Conservation (phyloP, 2,888 invertebrate genomes). For the Xanthorhoe spadicearia region DNA sequence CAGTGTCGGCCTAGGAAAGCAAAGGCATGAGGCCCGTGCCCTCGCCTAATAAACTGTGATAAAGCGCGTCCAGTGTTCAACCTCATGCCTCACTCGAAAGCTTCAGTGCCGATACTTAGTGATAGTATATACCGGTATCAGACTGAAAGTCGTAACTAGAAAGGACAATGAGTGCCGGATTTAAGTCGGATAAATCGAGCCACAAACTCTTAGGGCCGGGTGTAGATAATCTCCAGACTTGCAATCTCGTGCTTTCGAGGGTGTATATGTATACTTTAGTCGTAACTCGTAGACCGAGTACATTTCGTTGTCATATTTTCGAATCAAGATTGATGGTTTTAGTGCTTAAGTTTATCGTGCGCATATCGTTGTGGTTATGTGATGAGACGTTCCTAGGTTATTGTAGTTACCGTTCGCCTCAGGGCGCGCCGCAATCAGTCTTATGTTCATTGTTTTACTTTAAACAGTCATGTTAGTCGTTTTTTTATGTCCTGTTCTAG, state of each 20-base stretch:
- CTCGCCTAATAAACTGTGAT: conserved; percentile 75
- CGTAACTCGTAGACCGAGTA: conserved; percentile 50
- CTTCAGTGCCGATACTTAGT: conserved; percentile 72
- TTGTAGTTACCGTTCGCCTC: conserved; percentile 61
- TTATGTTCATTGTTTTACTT: conserved; percentile 69
- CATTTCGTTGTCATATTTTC: conserved; percentile 57
- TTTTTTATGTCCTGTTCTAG: conserved; percentile 56
- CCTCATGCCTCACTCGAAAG: conserved; percentile 60
- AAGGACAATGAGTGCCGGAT: conserved; percentile 59
- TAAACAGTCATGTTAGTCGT: conserved; percentile 66
- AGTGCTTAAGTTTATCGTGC: conserved; percentile 75
- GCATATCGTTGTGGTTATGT: conserved; percentile 80
- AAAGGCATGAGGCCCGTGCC: conserved; percentile 68
- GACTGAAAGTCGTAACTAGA: conserved; percentile 52
- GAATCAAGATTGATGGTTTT: conserved; percentile 61
- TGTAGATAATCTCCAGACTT: conserved; percentile 64
- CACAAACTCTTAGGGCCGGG: conserved; percentile 55
- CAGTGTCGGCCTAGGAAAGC: conserved; percentile 86
- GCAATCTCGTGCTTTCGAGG: conserved; percentile 66
- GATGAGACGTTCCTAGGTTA: conserved; percentile 74
- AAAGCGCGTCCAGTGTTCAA: conserved; percentile 80
- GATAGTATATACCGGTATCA: conserved; percentile 65
- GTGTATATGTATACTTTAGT: conserved; percentile 57
- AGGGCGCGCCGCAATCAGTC: conserved; percentile 67
- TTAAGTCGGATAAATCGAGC: conserved; percentile 58